These are phyloP conservation scores for Onthophagus sagittarius DNA, from an alignment of 2,888 invertebrate species.

Conservation along the genomic window DNA sequence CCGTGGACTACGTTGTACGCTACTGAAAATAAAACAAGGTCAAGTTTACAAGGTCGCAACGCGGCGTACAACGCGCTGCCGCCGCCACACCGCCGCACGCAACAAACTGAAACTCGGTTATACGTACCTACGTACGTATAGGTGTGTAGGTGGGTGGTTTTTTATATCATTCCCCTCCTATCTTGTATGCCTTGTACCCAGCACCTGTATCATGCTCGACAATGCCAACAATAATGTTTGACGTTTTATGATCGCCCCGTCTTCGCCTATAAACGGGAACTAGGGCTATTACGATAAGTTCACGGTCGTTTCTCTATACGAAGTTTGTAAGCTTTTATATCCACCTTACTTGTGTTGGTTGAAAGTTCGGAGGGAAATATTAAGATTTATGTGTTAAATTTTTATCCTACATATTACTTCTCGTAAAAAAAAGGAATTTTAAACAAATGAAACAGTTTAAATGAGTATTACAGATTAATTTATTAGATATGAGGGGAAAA, in stretches of 20 bases:
- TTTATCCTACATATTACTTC: too few species aligned
- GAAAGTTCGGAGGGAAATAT: neutral
- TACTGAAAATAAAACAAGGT: conserved; percentile 51
- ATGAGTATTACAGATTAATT: too few species aligned
- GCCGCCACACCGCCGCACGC: conserved; percentile 33
- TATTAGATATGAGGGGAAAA: too few species aligned
- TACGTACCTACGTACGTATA: neutral
- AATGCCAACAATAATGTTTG: neutral
- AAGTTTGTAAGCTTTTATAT: neutral
- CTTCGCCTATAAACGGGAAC: neutral
- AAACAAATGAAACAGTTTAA: too few species aligned
- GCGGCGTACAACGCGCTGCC: too few species aligned
- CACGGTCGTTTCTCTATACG: neutral
- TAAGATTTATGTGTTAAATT: neutral
- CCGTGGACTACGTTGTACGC: conserved; percentile 35
- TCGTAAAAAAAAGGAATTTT: too few species aligned
- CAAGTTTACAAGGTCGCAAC: conserved; percentile 47
- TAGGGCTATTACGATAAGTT: neutral
- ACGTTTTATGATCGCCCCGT: neutral
- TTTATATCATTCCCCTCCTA: neutral
- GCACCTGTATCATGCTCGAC: neutral
- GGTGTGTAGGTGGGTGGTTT: neutral
- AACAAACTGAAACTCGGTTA: conserved; percentile 27
- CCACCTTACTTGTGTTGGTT: neutral
- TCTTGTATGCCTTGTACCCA: neutral